Percentiles rank a stretch among this genome's conserved stretches.
phyloP scores from a whole-genome alignment of 2,888 invertebrate species.

The Pyrocoelia pectoralis region DNA sequence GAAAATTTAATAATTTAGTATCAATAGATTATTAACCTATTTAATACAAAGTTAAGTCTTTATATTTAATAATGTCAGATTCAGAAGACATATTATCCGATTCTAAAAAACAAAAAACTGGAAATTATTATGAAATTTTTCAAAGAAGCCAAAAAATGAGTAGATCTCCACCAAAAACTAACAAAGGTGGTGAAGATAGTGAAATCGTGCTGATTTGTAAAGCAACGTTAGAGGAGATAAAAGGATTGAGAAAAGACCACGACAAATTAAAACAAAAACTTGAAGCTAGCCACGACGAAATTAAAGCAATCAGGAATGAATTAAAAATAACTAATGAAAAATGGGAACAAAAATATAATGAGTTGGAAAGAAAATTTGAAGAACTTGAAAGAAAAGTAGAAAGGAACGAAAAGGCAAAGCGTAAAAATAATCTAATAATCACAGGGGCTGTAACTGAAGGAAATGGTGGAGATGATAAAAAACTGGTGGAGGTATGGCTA shows the following conservation, averaged over 20 bases:
- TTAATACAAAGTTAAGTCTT: no score
- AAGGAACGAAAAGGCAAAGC: not conserved
- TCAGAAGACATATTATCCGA: no score
- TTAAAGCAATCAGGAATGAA: not conserved
- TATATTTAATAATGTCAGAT: no score
- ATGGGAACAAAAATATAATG: constrained; percentile 2
- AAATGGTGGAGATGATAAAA: not conserved
- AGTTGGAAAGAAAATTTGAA: not conserved
- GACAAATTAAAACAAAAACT: constrained; percentile 1
- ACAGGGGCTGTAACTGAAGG: not conserved
- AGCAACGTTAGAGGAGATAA: constrained; percentile 2
- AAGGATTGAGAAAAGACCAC: constrained; percentile 1
- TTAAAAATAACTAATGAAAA: constrained; percentile 3
- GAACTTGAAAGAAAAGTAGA: not conserved
- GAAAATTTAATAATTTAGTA: no score
- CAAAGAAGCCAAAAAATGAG: no score
- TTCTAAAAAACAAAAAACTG: no score
- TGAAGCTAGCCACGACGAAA: not conserved
- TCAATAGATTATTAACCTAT: no score
- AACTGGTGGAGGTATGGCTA: not conserved
- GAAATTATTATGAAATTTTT: no score
- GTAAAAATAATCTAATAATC: not conserved
- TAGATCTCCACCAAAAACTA: no score
- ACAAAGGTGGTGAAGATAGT: no score
- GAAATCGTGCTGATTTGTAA: no score